Percentiles rank a stretch among this genome's conserved stretches.
Evolutionary conservation across 2,113 vertebrate species (phyloP).

Genomic region (Chiloscyllium plagiosum): DNA sequence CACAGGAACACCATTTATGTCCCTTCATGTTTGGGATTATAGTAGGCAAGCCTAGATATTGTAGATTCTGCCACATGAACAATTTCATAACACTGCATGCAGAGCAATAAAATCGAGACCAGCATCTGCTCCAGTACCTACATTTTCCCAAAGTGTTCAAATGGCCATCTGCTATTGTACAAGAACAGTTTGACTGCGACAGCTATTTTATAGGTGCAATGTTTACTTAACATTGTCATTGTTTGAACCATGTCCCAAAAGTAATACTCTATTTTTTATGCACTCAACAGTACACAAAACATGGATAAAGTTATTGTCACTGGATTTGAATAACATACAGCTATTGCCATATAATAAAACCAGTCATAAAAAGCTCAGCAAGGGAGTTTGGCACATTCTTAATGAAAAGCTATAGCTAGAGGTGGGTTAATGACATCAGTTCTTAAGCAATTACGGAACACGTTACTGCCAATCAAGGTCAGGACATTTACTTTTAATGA

Average conservation of each 20-base stretch:
- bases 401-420: slow-evolving; percentile 29
- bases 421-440: slow-evolving; percentile 24
- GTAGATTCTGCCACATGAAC: neutral
- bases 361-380: neutral
- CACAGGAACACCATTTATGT: neutral
- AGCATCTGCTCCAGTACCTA: slow-evolving; percentile 14
- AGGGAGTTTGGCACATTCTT: slow-evolving; percentile 6
- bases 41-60: neutral
- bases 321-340: neutral
- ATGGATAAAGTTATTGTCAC: neutral
- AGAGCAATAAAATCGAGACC: slow-evolving; percentile 10
- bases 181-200: neutral
- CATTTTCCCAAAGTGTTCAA: slow-evolving; percentile 27
- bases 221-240: neutral
- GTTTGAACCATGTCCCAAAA: slow-evolving; percentile 1
- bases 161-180: slow-evolving; percentile 1
- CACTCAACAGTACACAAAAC: neutral
- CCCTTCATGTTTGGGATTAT: neutral
- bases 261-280: neutral
- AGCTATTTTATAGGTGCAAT: neutral
- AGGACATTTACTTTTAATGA: slow-evolving; percentile 36
- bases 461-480: slow-evolving; percentile 31
- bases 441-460: slow-evolving; percentile 22
- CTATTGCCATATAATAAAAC: neutral
- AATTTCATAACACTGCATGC: neutral